Evolutionary conservation across 2,113 vertebrate genomes (phyloP), one percentile per base, ranked within the genome.

Genomic region (Zosterops lateralis): DNA sequence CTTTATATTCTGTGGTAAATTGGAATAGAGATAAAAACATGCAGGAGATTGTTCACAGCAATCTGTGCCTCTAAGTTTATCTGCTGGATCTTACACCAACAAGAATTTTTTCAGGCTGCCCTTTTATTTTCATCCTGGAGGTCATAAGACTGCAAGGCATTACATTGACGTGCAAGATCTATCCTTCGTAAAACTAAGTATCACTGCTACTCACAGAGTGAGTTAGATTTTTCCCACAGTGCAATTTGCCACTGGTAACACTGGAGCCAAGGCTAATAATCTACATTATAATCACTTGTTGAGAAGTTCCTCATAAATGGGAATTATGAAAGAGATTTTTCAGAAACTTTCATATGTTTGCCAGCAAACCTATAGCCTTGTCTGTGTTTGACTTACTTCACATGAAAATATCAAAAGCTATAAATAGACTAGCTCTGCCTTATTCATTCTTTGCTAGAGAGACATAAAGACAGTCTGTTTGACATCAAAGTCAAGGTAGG

Each of bases 21-120:
- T 84, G 31, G 9, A 77, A 50, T 26, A 74, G 47, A 66, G 42
- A 74, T 26, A 71, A 79, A 77, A 94, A 38, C 17, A 32, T 14
- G 3, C 15, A 34, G 9, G 5, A 1, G 1, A 16, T 58, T 47
- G 2, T 42, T 74, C 22, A 38, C 19, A 66, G 25, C 0, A 5
- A 14, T 38, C 26, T 51, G 9, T 42, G 34, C 14, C 26, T 58
- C 47, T 68, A 87, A 50, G 15, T 58, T 57, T 66, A 36, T 67
- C 6, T 51, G 2, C 17, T 89, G 32, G 10, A 72, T 89, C 4
- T 61, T 82, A 70, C 18, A 66, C 21, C 20, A 89, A 25, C 12
- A 62, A 21, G 7, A 81, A 8, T 3, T 31, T 81, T 91, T 91
- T 73, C 50, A 86, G 68, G 9, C 45, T 92, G 15, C 3, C 9